Base-by-base conservation (phyloP, 2,797 vertebrate species). In the Octomys mimax region DNA sequence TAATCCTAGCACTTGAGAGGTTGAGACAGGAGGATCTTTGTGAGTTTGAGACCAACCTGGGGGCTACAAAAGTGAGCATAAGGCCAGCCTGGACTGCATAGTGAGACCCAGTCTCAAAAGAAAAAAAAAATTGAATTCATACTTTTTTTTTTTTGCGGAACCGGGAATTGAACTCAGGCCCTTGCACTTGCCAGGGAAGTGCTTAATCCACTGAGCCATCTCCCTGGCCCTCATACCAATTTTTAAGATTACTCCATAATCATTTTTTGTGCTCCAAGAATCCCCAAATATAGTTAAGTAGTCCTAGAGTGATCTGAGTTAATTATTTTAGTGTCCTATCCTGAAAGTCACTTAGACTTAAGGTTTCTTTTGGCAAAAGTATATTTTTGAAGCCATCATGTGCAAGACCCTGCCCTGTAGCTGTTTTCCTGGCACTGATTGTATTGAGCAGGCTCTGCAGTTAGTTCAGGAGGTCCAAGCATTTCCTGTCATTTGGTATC, bases 331-430 rank as follows among this genome's bases (percentile, higher is more conserved):
- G n/a, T 91, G 70, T 66, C 22, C 61, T 86, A 81, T 14, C 70
- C 81, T 88, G 6, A 54, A 92, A 88, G 8, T 89, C 49, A 89
- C 19, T 92, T 78, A 89, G 70, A 95, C 82, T 89, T 93, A 64
- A n/a, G 70, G 26, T 85, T 91, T 89, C 66, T 88, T 91, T 95
- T 54, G 83, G 31, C 89, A 85, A 68, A 95, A 89, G 52, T 86
- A 57, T 52, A 79, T 87, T 94, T 89, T 66, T 10, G 4, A 86
- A 88, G 19, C 73, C 52, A 46, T 52, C 54, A 64, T 89, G 78
- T 89, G 28, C 39, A 81, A 70, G 81, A 77, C 6, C 28, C 18
- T 6, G 81, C 28, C 39, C 0, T 83, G 62, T 64, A 31, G 26
- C 64, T 95, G 87, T 87, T 31, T 90, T 46, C 39, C 26, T 82